phyloP scores from a whole-genome alignment of 2,113 vertebrate genomes.

The Saimiri boliviensis region DNA sequence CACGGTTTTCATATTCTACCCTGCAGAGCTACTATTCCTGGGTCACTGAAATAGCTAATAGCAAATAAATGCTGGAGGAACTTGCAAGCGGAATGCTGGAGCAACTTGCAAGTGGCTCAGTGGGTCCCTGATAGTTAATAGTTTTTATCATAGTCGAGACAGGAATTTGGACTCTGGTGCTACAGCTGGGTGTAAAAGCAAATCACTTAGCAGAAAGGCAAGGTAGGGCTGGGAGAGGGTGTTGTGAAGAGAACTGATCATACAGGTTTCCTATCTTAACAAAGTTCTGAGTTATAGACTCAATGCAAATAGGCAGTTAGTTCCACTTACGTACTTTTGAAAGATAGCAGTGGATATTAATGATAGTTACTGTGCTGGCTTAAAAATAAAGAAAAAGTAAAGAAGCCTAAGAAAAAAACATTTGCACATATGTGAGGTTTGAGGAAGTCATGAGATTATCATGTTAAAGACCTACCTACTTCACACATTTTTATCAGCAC shows the following conservation, averaged over 20 bases:
- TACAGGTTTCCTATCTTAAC: background rate
- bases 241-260: background rate
- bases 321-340: background rate
- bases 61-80: background rate
- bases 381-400: background rate
- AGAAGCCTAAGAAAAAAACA: background rate
- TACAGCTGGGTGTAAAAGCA: background rate
- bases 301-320: background rate
- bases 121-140: background rate
- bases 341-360: background rate
- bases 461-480: background rate
- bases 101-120: background rate
- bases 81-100: background rate
- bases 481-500: background rate
- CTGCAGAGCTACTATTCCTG: background rate
- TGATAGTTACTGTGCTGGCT: background rate
- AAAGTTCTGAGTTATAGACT: background rate
- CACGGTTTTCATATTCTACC: background rate
- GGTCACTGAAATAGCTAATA: background rate
- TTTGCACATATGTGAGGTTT: background rate
- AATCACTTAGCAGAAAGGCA: background rate
- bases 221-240: fast-evolving
- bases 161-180: background rate
- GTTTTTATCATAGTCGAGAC: background rate
- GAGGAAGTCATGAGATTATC: background rate